A percentile compares a stretch with the other conserved stretches of the same genome.
Conservation (phyloP, 2,113 vertebrate genomes). For the Desmodus rotundus region DNA sequence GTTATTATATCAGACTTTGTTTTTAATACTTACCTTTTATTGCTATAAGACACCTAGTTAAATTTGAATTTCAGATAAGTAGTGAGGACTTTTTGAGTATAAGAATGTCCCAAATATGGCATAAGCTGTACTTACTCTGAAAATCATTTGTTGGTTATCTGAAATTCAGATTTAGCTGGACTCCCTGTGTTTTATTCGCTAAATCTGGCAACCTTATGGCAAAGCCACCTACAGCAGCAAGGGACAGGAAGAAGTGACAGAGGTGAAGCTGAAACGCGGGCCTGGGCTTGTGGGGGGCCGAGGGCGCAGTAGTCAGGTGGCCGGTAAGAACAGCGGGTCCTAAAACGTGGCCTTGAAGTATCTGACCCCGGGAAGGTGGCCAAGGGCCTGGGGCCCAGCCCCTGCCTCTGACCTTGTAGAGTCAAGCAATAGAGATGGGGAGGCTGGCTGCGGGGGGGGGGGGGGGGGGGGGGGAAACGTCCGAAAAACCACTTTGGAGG, state of each 20-base stretch:
- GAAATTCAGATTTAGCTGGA: background rate
- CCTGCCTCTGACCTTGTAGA: background rate
- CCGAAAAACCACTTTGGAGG: background rate
- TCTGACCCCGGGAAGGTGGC: background rate
- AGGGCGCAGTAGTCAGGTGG: fast-evolving
- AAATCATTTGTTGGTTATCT: background rate
- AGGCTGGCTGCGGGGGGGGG: background rate
- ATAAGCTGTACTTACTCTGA: background rate
- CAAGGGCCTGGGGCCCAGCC: background rate
- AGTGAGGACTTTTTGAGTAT: background rate
- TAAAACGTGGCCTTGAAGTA: background rate
- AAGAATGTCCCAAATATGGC: background rate
- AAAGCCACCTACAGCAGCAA: background rate
- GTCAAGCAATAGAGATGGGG: background rate
- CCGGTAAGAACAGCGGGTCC: background rate
- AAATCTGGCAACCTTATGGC: background rate
- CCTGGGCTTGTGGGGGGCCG: background rate
- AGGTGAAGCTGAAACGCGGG: background rate
- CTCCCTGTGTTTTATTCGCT: background rate
- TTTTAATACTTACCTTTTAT: background rate
- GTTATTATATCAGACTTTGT: background rate
- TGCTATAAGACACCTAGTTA: background rate
- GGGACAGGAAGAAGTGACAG: background rate
- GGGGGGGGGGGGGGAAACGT: background rate
- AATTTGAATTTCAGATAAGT: background rate